These are phyloP conservation scores for Tachina fera DNA, from an alignment of 2,888 invertebrate genomes.

Conservation along the genomic window DNA sequence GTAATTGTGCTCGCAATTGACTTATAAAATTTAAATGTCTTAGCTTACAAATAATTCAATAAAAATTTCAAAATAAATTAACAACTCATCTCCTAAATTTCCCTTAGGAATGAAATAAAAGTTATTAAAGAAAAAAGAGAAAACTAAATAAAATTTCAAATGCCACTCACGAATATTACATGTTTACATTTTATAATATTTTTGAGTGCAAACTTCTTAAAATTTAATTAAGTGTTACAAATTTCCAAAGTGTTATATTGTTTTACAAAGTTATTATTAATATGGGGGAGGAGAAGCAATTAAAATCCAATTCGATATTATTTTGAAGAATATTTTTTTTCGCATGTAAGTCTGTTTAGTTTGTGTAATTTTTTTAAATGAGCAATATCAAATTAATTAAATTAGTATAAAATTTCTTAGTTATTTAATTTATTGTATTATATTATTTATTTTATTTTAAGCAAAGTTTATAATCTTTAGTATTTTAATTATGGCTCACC, in stretches of 20 bases:
- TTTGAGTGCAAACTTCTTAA: neutral
- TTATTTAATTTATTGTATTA: neutral
- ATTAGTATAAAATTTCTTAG: conserved; percentile 8
- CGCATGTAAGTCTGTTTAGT: neutral
- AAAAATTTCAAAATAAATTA: conserved; percentile 20
- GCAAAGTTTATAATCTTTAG: no score
- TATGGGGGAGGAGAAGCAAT: neutral
- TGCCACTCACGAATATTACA: neutral
- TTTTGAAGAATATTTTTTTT: neutral
- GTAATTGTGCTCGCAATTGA: neutral
- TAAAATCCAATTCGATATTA: neutral
- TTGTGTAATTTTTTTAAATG: no score
- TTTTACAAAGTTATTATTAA: neutral
- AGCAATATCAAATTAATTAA: conserved; percentile 17
- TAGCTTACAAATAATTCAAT: conserved; percentile 4
- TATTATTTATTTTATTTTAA: no score
- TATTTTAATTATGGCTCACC: no score
- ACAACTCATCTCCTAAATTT: conserved; percentile 18
- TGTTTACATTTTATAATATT: neutral
- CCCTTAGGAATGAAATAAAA: conserved; percentile 7
- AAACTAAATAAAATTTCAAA: neutral
- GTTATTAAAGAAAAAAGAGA: neutral
- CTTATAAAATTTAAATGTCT: conserved; percentile 11
- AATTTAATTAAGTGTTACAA: conserved; percentile 17
- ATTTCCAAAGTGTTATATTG: neutral